phyloP scores from a whole-genome alignment of 2,888 invertebrate genomes.

The Tricholauxania praeusta region DNA sequence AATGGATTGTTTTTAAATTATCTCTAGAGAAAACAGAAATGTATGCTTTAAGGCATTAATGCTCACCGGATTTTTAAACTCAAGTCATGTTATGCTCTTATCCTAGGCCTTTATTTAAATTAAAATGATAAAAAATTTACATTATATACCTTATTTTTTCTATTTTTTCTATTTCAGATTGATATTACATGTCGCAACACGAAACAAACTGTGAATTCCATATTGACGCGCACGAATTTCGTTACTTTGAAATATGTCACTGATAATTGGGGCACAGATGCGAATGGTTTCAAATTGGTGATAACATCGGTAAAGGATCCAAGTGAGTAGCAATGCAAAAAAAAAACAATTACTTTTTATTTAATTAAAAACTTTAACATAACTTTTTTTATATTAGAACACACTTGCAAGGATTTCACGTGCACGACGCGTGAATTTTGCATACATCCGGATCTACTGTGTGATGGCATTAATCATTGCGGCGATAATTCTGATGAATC shows the following conservation, averaged over 20 bases:
- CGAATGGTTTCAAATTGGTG: conserved; percentile 92
- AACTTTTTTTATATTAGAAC: conserved; percentile 73
- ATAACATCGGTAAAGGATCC: conserved; percentile 95
- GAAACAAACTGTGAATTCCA: conserved; percentile 86
- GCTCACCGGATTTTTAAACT: too few species aligned
- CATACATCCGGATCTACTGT: conserved; percentile 90
- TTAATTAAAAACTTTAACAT: not conserved
- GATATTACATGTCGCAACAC: conserved; percentile 93
- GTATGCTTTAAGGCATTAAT: not conserved
- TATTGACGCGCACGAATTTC: conserved; percentile 93
- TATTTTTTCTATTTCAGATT: conserved; percentile 79
- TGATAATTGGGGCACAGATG: conserved; percentile 91
- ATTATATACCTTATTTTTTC: conserved; percentile 49
- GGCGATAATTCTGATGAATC: conserved; percentile 94
- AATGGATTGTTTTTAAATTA: not conserved
- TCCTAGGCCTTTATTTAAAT: not conserved
- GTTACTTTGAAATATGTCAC: conserved; percentile 94
- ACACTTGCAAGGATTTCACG: conserved; percentile 89
- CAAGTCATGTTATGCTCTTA: too few species aligned
- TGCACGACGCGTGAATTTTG: conserved; percentile 91
- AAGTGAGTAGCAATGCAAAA: conserved; percentile 75
- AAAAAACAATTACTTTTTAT: not conserved
- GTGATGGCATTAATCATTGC: conserved; percentile 94
- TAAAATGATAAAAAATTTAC: conserved; percentile 10
- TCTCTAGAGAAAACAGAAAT: not conserved